Evolutionary conservation across 2,797 vertebrate genomes (phyloP).

Genomic region (Helicolenus hilgendorfi): DNA sequence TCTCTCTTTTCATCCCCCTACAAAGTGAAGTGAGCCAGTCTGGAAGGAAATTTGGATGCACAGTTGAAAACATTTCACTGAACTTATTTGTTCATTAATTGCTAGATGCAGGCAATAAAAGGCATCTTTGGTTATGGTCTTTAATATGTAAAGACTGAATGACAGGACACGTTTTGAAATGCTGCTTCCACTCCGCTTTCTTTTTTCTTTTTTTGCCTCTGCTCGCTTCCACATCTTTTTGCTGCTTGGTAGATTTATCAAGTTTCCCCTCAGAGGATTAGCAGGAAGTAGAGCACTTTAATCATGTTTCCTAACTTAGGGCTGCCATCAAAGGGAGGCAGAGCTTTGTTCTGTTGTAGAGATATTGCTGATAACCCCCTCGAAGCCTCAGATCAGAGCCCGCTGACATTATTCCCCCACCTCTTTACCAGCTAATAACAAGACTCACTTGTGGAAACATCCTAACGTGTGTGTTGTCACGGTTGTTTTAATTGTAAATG

Average conservation of each 20-base stretch:
- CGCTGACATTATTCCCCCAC: conserved; percentile 43
- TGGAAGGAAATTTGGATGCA: conserved; percentile 1
- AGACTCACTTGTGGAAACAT: conserved; percentile 36
- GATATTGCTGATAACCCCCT: conserved; percentile 70
- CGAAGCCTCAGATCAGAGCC: conserved; percentile 68
- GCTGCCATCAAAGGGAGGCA: conserved; percentile 79
- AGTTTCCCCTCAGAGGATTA: conserved; percentile 80
- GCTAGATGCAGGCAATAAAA: neutral
- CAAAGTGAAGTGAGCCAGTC: neutral
- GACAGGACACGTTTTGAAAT: conserved; percentile 35
- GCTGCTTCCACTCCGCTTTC: neutral
- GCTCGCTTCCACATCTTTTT: conserved; percentile 36
- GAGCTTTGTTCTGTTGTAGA: conserved; percentile 75
- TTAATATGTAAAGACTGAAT: conserved; percentile 38
- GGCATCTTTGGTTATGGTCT: neutral
- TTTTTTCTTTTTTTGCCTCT: neutral
- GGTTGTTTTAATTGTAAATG: neutral
- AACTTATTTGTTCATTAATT: conserved; percentile 37
- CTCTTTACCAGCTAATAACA: conserved; percentile 43
- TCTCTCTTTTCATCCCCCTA: conserved; percentile 7
- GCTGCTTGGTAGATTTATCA: conserved; percentile 80
- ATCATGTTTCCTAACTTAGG: conserved; percentile 87
- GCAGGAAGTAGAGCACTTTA: conserved; percentile 88
- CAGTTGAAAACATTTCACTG: conserved; percentile 6
- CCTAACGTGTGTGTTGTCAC: neutral